Base-by-base conservation (phyloP, 2,113 vertebrate species). In the Turdus rufiventris region DNA sequence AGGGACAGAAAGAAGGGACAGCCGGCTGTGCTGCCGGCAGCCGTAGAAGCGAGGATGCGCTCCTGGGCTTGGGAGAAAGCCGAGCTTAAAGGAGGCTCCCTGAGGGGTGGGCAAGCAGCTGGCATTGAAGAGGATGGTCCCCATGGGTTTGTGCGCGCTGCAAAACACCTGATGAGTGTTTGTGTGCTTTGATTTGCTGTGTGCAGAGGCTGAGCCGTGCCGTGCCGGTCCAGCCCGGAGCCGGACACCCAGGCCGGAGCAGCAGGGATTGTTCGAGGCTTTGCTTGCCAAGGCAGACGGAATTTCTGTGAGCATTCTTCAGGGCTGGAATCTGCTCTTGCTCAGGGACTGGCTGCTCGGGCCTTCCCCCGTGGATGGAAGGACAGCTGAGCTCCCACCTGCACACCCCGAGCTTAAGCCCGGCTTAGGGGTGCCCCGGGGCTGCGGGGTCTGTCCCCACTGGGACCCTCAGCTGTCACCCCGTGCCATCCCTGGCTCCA, bases 281-380 rank as follows among this genome's bases (percentile, higher is more conserved):
- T 28, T 81, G 87, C 75, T 86, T 72, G 84, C 28, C 1, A 28
- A 89, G 56, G 80, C 91, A 88, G 45, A 14, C 21, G 84, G 86
- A 89, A 94, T 95, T 81, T 70, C 81, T 96, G 72, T 24, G 9
- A 68, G 74, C 82, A 16, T 96, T 86, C 95, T n/a, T 50, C 61
- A 28, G 71, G 29, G 43, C 88, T 90, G 95, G 91, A 96, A 88
- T 40, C 36, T 40, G 85, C 88, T 82, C 78, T 67, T 5, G 45
- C 78, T 65, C 93, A 66, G 15, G 78, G 42, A 76, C n/a, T 68
- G 72, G 36, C 48, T 53, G 90, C 67, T 86, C 43, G 2, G 75
- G n/a, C 67, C 72, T 50, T 40, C 10, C 26, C 26, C 19, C 3
- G 0, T 0, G 29, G 75, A 34, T 12, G 43, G 26, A 43, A 10